Evolutionary conservation across 2,888 invertebrate species (phyloP), one percentile per base, ranked within the genome.

Genomic region (Leptarthrus brevirostris): DNA sequence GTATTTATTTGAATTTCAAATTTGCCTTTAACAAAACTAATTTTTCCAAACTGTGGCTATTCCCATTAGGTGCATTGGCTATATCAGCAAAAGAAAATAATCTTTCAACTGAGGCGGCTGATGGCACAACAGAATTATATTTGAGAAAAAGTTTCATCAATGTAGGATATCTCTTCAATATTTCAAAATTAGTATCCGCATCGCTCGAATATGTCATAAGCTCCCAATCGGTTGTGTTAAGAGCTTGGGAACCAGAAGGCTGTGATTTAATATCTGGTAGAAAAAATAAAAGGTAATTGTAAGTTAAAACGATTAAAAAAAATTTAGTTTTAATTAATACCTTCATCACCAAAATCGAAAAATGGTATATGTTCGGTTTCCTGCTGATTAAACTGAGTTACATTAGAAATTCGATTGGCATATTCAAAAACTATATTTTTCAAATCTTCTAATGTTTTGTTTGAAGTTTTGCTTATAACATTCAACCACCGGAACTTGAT

Each of bases 401-500:
- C 16, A 1, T 30, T 16, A 14, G 30, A 56, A 30, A 56, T 56
- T 18, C 10, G 14, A 2, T 56, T 56, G n/a, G 56, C 56, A 56
- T 56, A 56, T 56, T 30, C 26, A 24, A 56, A 34, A 26, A 56
- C 56, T 26, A 56, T 56, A 30, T 16, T 26, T 56, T 56, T 56
- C 10, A 56, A 24, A 8, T 56, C 56, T 30, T 56, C 56, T 26
- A 56, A 16, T 26, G 14, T 56, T 26, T 56, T 56, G 30, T 26
- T 56, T 56, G 56, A 56, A 8, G 56, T 56, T 26, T 56, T 44
- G 12, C 24, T 64, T 1, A 77, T 49, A 0, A 75, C 76, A 53
- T 74, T 72, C 6, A 74, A 44, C 22, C 76, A 77, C 12, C 73
- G 74, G 40, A 74, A 70, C 49, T 76, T 76, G 18, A 77, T 49